Evolutionary conservation across 2,113 vertebrate genomes (phyloP).

Genomic region (Talpa occidentalis): DNA sequence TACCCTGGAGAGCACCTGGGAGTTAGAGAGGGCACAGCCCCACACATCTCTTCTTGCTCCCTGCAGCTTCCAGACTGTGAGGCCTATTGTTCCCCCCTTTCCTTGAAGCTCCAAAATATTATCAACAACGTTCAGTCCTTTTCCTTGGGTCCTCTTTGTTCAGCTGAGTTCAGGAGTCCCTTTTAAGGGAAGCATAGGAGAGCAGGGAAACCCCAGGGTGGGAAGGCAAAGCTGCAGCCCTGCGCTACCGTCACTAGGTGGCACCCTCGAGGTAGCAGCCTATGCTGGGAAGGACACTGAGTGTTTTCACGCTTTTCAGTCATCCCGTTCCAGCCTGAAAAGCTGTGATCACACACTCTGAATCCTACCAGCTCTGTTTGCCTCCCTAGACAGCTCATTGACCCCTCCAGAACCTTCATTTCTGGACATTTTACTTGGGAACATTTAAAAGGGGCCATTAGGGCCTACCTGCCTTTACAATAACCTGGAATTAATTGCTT

Average conservation of each 20-base stretch:
- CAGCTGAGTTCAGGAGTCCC: background rate
- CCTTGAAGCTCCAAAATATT: background rate
- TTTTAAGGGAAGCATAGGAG: background rate
- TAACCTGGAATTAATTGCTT: background rate
- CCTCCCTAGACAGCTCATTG: background rate
- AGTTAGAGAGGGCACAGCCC: background rate
- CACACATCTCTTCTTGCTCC: background rate
- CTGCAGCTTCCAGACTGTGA: background rate
- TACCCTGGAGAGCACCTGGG: background rate
- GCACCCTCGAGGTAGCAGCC: background rate
- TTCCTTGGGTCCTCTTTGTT: background rate
- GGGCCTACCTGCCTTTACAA: background rate
- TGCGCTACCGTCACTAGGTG: slow-evolving; percentile 34
- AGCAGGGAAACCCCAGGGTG: background rate
- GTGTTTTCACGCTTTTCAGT: background rate
- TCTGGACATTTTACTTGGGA: background rate
- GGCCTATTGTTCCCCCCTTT: background rate
- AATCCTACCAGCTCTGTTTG: background rate
- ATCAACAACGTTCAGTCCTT: background rate
- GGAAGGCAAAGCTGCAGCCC: background rate
- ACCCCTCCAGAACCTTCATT: background rate
- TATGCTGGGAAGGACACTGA: accelerated
- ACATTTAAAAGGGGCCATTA: background rate
- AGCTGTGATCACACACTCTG: background rate
- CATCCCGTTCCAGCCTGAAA: background rate